A percentile compares a stretch with the other conserved stretches of the same genome.
Conservation (phyloP, 2,888 invertebrate species). For the Maniola hyperantus region DNA sequence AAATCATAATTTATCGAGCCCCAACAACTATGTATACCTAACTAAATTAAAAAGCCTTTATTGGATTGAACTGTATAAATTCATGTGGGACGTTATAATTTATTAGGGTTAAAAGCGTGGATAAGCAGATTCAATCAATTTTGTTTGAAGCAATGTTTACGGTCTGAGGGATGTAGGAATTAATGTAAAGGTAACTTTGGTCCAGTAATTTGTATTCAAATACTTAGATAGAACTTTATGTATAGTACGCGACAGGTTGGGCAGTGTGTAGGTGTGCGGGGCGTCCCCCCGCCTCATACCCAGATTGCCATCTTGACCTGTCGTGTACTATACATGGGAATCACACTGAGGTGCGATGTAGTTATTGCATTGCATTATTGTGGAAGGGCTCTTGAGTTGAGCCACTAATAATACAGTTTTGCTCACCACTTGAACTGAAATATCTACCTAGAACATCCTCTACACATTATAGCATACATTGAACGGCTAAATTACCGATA, state of each 20-base stretch:
- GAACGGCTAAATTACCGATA: slow-evolving; percentile 3
- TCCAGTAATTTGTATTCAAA: slow-evolving; percentile 4
- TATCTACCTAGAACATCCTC: neutral
- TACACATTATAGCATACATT: neutral
- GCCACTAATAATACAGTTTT: neutral
- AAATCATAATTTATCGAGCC: neutral
- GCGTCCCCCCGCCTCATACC: too few relatives aligned
- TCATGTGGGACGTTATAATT: slow-evolving; percentile 57
- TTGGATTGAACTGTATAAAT: slow-evolving; percentile 17
- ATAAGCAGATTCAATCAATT: slow-evolving; percentile 72
- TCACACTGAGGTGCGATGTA: too few relatives aligned
- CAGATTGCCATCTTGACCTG: too few relatives aligned
- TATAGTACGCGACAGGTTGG: too few relatives aligned
- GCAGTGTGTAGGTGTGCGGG: too few relatives aligned
- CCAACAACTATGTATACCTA: neutral
- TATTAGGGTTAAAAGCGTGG: slow-evolving; percentile 62
- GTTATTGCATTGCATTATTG: too few relatives aligned
- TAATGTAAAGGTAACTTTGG: slow-evolving; percentile 51
- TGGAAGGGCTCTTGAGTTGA: too few relatives aligned
- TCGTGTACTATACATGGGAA: too few relatives aligned
- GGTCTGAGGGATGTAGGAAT: slow-evolving; percentile 54
- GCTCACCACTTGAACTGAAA: neutral
- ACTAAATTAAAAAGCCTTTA: slow-evolving; percentile 20
- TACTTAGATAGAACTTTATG: neutral
- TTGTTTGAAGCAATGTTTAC: slow-evolving; percentile 59